Evolutionary conservation across 2,113 vertebrate species (phyloP), one percentile per base, ranked within the genome.

Genomic region (Lamprotornis superbus): DNA sequence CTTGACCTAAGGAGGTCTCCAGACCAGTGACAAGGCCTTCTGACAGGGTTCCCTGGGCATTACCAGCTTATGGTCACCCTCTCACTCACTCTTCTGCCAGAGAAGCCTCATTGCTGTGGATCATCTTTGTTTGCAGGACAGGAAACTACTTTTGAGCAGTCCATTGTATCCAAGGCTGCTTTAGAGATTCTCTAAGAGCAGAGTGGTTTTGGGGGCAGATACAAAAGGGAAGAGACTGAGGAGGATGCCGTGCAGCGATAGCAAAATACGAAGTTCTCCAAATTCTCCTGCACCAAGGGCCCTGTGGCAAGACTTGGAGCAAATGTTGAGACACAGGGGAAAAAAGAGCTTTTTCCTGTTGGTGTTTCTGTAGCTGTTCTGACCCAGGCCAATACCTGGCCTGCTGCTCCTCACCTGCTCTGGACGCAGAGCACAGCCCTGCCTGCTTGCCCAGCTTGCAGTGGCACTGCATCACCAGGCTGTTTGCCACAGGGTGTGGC

Each of bases 371-470:
- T 11, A 19, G 33, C 25, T 56, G 2, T 52, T 49, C 46, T 42
- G 31, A 33, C 5, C 14, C 37, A 30, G 50, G 27, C 21, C 2
- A 0, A 30, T 4, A 11, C 19, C 50, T 9, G 30, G 7, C 24
- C 24, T 27, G 31, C 80, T 90, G 40, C 30, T n/a, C 0, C 31
- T 47, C 64, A 5, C 24, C 39, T 63, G 2, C n/a, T 15, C 47
- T 49, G 52, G 16, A 9, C 8, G 39, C 39, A 39, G 39, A 39
- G 39, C 24, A 47, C 28, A 20, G 24, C 5, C 56, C 57, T 69
- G 69, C 53, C 63, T 0, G 0, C 28, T 37, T 4, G 3, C 33
- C 61, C 55, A 28, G 40, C 28, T 6, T 2, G 35, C 59, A 23
- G 20, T 8, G 27, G 9, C 22, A 7, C 46, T 64, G 37, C 22